Evolutionary conservation across 2,888 invertebrate species (phyloP).

Genomic region (Ecliptopera silaceata): DNA sequence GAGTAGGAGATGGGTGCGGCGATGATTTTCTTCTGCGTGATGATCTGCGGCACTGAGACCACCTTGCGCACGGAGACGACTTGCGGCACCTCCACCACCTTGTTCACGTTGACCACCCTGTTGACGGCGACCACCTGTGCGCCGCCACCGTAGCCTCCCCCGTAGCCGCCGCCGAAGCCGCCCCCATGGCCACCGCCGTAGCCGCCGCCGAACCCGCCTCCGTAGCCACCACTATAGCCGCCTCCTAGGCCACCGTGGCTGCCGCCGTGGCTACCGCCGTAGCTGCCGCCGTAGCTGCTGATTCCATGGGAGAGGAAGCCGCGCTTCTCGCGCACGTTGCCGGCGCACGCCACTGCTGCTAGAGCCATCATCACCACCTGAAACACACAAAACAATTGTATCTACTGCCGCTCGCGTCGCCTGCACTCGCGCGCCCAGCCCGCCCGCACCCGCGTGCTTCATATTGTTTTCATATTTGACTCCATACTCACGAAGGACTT

Average conservation of each 20-base stretch:
- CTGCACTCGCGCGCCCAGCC: neutral
- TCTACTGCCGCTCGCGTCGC: neutral
- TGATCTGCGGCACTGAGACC: slow-evolving; percentile 39
- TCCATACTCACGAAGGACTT: slow-evolving; percentile 28
- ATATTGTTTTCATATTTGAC: too few species aligned
- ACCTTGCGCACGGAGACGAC: slow-evolving; percentile 43
- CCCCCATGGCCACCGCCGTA: slow-evolving; percentile 29
- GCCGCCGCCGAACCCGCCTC: slow-evolving; percentile 31
- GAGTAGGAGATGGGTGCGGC: slow-evolving; percentile 17
- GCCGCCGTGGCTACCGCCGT: slow-evolving; percentile 21
- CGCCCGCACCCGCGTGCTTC: neutral
- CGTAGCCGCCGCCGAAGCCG: slow-evolving; percentile 26
- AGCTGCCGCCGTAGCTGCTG: slow-evolving; percentile 23
- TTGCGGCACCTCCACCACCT: slow-evolving; percentile 45
- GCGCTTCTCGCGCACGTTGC: slow-evolving; percentile 42
- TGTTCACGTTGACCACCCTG: slow-evolving; percentile 52
- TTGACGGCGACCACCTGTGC: slow-evolving; percentile 49
- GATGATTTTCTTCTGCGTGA: slow-evolving; percentile 38
- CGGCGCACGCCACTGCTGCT: slow-evolving; percentile 34
- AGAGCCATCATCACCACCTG: slow-evolving; percentile 33
- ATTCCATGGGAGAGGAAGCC: slow-evolving; percentile 33
- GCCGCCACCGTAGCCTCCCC: slow-evolving; percentile 37
- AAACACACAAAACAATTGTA: slow-evolving; percentile 23
- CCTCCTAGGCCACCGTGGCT: slow-evolving; percentile 29
- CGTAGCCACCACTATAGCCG: slow-evolving; percentile 22